Evolutionary conservation across 2,888 invertebrate species (phyloP), one percentile per base, ranked within the genome.

Genomic region (Mythimna lalbum): DNA sequence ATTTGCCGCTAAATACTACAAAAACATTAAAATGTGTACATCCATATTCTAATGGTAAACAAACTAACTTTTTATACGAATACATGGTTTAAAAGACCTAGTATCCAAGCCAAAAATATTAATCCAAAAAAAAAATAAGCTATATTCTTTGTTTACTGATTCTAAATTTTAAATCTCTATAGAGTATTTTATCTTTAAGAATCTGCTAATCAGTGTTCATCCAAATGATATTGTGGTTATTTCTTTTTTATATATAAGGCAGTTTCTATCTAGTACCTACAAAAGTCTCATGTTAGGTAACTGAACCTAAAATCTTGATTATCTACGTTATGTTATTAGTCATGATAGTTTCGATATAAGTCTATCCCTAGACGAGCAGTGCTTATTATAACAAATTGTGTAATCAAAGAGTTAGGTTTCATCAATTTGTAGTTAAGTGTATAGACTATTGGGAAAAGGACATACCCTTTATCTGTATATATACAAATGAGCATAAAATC

Each of bases 381-480:
- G 39, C 12, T 33, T 39, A 52, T 61, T 60, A 61, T 17, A 7
- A 12, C 47, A 39, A 52, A 49, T 53, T 62, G 21, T 47, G 31
- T 12, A 64, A 73, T 73, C 43, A 50, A 52, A 23, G 31, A 36
- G 39, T 43, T 39, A 39, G 47, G 47, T n/a, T 49, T 27, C 17
- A 31, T 49, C 3, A 39, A 23, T n/a, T 39, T n/a, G 2, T 55
- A 60, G 17, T 70, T 59, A 17, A 14, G 6, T 57, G 21, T 27
- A 52, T 52, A 21, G 12, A 31, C 21, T 10, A 39, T 36, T 6
- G 33, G 7, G 23, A 5, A 33, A 31, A 43, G 39, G 47, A 9
- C 9, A 33, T 50, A 53, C 33, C 14, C 14, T 9, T 39, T 19
- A 14, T n/a, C 12, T 12, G 17, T 36, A 36, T 12, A 33, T 9